Conservation (phyloP, 2,113 vertebrate species). For the Ondatra zibethicus region DNA sequence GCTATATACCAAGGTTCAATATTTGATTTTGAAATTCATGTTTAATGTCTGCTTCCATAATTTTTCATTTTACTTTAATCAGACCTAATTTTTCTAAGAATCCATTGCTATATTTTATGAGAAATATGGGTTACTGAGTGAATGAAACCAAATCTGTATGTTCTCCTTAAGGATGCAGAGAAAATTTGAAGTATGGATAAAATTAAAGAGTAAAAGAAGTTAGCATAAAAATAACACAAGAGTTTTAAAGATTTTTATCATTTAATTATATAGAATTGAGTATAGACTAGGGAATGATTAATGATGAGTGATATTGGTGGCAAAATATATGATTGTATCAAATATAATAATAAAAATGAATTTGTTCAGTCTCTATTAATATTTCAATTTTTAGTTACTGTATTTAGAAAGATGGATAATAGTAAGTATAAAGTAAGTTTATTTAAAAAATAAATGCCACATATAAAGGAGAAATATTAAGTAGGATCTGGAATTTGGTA, state of each 20-base stretch:
- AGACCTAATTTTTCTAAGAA: background rate
- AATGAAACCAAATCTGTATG: slow-evolving; percentile 14
- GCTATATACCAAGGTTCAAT: background rate
- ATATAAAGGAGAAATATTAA: background rate
- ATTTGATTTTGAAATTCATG: background rate
- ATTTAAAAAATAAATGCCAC: background rate
- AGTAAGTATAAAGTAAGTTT: background rate
- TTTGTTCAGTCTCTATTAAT: background rate
- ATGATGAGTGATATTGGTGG: background rate
- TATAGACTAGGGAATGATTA: background rate
- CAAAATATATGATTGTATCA: background rate
- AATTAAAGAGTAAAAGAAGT: background rate
- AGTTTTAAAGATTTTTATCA: slow-evolving; percentile 4
- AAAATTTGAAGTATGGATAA: background rate
- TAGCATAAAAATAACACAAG: background rate
- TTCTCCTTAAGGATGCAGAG: background rate
- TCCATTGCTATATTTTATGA: background rate
- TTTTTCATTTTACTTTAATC: background rate
- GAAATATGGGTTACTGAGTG: background rate
- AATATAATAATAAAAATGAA: background rate
- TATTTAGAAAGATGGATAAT: background rate
- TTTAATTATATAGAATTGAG: background rate
- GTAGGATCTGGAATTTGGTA: background rate
- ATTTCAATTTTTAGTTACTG: background rate
- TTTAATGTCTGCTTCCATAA: background rate